phyloP scores from a whole-genome alignment of 2,888 invertebrate genomes.

The Embidobia sp. region DNA sequence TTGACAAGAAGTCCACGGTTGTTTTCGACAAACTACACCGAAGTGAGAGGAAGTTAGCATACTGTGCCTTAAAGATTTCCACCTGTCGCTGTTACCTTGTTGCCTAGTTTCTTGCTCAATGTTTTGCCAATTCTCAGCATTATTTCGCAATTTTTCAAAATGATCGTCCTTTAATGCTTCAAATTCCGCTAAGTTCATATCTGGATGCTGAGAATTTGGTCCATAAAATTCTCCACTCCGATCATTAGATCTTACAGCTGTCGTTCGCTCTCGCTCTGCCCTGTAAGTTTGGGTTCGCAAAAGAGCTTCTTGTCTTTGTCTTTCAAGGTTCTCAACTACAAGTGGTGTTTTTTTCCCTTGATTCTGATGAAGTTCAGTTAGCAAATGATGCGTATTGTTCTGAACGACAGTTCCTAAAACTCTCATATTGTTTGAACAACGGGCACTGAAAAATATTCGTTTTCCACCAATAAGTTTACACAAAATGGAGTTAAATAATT shows the following conservation, averaged over 20 bases:
- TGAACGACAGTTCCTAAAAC: background rate
- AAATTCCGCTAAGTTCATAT: too few species aligned
- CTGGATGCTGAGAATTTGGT: too few species aligned
- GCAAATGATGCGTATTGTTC: background rate
- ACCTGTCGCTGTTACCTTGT: constrained; percentile 37
- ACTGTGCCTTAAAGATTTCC: constrained; percentile 43
- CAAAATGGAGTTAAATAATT: background rate
- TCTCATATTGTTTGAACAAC: background rate
- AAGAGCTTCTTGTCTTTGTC: too few species aligned
- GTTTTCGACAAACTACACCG: constrained; percentile 36
- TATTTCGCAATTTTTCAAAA: background rate
- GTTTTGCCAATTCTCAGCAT: constrained; percentile 10
- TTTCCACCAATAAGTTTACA: constrained; percentile 14
- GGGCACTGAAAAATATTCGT: background rate
- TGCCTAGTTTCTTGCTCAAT: constrained; percentile 4
- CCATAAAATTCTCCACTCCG: constrained; percentile 1
- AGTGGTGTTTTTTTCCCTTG: too few species aligned
- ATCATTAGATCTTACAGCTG: background rate
- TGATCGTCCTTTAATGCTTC: background rate
- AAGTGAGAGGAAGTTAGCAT: constrained; percentile 59
- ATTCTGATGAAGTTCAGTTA: background rate
- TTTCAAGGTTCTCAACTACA: too few species aligned
- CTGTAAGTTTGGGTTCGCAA: too few species aligned
- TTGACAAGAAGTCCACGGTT: constrained; percentile 28
- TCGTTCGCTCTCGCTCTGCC: too few species aligned